Conservation (phyloP, 2,888 invertebrate genomes). For the Tenodera sinensis region DNA sequence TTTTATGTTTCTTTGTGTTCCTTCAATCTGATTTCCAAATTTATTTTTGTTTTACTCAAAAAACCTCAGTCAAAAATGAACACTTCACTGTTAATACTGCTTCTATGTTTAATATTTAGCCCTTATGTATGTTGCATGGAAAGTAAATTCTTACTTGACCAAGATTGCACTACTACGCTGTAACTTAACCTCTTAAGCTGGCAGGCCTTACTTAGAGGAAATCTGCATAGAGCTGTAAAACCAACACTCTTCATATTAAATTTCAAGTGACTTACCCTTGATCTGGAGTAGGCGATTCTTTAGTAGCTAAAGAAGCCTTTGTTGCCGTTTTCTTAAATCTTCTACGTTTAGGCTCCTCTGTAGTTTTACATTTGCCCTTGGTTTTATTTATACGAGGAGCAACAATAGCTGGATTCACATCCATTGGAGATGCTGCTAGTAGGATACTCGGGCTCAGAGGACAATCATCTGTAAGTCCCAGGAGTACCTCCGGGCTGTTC, state of each 20-base stretch:
- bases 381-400: neutral
- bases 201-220: neutral
- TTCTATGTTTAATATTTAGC: no score
- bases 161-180: neutral
- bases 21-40: no score
- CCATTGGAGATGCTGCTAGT: slow-evolving; percentile 29
- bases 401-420: slow-evolving; percentile 24
- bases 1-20: no score
- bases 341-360: neutral
- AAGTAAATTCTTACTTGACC: no score
- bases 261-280: neutral
- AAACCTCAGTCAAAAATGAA: no score
- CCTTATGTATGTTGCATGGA: no score
- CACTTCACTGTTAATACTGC: no score
- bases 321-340: neutral
- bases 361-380: neutral
- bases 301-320: neutral
- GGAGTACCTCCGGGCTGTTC: slow-evolving; percentile 16
- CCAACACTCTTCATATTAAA: neutral
- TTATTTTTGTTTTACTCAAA: no score
- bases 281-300: neutral
- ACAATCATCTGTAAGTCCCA: slow-evolving; percentile 24
- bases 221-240: neutral
- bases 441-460: slow-evolving; percentile 32
- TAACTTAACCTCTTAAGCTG: neutral